phyloP scores from a whole-genome alignment of 1,140 invertebrate genomes.

The Bombus impatiens region DNA sequence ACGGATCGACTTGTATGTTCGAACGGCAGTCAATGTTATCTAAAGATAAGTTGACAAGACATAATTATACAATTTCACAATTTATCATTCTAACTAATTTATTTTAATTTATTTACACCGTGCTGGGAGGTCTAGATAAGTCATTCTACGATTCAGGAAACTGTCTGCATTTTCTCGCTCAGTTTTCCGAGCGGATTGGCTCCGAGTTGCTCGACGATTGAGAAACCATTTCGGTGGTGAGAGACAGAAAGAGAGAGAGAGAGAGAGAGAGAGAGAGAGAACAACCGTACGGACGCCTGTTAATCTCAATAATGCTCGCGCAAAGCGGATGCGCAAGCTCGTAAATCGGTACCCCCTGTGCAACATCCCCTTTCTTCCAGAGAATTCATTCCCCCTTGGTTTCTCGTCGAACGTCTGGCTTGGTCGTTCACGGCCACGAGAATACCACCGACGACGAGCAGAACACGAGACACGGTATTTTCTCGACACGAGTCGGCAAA shows the following conservation, averaged over 20 bases:
- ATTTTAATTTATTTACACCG: too few species aligned
- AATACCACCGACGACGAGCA: slow-evolving; percentile 23
- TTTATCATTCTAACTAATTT: too few species aligned
- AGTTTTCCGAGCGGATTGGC: slow-evolving; percentile 1
- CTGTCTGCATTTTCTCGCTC: background rate
- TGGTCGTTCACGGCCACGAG: slow-evolving; percentile 1
- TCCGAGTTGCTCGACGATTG: slow-evolving; percentile 46
- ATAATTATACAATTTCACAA: too few species aligned
- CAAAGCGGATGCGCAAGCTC: slow-evolving; percentile 70
- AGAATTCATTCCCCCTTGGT: slow-evolving; percentile 20
- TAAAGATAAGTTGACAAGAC: too few species aligned
- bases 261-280: slow-evolving; percentile 29
- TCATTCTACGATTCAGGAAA: background rate
- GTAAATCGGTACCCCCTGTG: slow-evolving; percentile 64
- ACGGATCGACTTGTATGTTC: too few species aligned
- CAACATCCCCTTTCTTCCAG: slow-evolving; percentile 28
- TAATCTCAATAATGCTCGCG: slow-evolving; percentile 77
- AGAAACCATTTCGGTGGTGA: slow-evolving; percentile 55
- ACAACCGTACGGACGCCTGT: slow-evolving; percentile 52
- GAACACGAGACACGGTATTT: slow-evolving; percentile 3
- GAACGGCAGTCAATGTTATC: too few species aligned
- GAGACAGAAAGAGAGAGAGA: slow-evolving; percentile 24
- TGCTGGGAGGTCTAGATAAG: too few species aligned
- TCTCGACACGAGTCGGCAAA: slow-evolving; percentile 56
- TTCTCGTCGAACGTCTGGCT: slow-evolving; percentile 9